Base-by-base conservation (phyloP, 2,113 vertebrate genomes). In the Gymnorhina tibicen region DNA sequence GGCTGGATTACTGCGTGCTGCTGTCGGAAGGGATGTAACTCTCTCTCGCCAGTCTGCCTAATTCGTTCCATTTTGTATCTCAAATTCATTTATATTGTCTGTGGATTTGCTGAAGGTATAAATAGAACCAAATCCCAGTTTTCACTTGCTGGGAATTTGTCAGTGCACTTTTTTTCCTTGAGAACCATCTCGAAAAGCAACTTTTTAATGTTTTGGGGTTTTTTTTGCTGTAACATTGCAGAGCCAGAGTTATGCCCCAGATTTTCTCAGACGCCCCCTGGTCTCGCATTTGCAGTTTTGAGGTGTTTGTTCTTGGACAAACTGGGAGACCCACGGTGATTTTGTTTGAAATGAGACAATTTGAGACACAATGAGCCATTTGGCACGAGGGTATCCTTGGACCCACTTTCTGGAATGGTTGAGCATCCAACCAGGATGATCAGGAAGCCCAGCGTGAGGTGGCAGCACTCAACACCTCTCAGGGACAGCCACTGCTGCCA, bases 51-150 rank as follows among this genome's bases (percentile, higher is more conserved):
- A 86, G 67, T 56, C 85, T 39, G 35, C 77, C 70, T 91, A 93
- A 92, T 77, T 60, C 39, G 0, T 88, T 94, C 94, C 68, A 59
- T 94, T 96, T 95, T 90, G 46, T 95, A 59, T 86, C 92, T 93
- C 91, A 93, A 44, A 92, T 79, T 78, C 79, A 82, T 93, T 91
- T 92, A 63, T 50, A 89, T 92, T 96, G 91, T 96, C 93, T 94
- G 58, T 79, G 87, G 93, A 97, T 97, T 96, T 97, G 75, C 81
- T 91, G 64, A 53, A 89, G 94, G 88, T 94, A 97, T 84, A 91
- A 97, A 91, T 95, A 95, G 91, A 93, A 87, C 67, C 94, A 91
- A 96, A 93, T 93, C 75, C 85, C 74, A 39, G 47, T 93, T 87
- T 85, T 66, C 75, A n/a, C 87, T 92, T 74, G 59, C 69, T 42